phyloP scores from a whole-genome alignment of 2,113 vertebrate genomes.

The Dolichotis patagonum region DNA sequence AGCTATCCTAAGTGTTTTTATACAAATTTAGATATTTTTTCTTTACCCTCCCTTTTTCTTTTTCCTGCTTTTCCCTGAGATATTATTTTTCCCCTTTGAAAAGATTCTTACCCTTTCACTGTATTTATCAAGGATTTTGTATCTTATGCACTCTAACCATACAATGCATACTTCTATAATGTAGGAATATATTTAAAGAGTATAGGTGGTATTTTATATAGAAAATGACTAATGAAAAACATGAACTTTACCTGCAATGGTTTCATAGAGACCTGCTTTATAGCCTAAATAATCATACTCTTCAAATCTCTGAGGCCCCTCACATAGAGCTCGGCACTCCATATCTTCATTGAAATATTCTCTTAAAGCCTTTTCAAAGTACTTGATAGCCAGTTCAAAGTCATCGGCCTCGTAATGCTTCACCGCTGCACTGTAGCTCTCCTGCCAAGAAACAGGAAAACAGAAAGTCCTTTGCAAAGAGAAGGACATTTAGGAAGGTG shows the following conservation, averaged over 20 bases:
- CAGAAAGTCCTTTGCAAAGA: background rate
- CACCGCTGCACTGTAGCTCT: constrained; percentile 90
- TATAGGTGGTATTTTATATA: background rate
- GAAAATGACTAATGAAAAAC: background rate
- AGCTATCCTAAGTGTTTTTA: no score
- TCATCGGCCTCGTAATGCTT: constrained; percentile 90
- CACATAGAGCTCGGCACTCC: constrained; percentile 93
- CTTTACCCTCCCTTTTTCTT: no score
- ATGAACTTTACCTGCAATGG: constrained; percentile 93
- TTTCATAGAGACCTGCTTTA: constrained; percentile 92
- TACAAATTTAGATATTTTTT: no score
- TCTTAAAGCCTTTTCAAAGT: constrained; percentile 92
- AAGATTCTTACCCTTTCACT: no score
- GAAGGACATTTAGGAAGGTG: background rate
- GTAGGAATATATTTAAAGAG: background rate
- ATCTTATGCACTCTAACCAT: no score
- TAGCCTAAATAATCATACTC: constrained; percentile 91
- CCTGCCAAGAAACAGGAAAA: constrained; percentile 84
- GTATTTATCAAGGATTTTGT: no score
- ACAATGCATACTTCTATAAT: background rate
- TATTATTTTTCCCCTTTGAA: no score
- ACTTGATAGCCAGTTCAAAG: constrained; percentile 86
- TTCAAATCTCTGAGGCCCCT: constrained; percentile 93
- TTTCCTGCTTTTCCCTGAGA: no score
- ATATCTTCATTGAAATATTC: constrained; percentile 92